Evolutionary conservation across 1,140 invertebrate species (phyloP), one percentile per base, ranked within the genome.

Genomic region (Drosophila jambulina): DNA sequence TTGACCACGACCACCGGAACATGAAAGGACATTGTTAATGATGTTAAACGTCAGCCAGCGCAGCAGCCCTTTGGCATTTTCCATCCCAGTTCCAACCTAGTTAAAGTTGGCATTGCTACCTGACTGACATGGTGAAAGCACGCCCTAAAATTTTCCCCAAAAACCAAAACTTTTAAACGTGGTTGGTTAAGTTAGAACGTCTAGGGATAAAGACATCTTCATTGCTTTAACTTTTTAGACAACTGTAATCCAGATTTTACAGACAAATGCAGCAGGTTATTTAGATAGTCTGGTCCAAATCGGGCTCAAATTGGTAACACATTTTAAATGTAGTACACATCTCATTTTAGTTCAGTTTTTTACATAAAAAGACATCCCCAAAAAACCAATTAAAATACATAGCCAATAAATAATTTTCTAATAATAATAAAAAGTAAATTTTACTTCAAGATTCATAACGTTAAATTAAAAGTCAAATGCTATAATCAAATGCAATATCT

Each of bases 1-100:
- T 78, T 78, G 65, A 59, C 75, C 58, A 78, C 40, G 51, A 57
- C 48, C 54, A 15, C 8, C 67, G 34, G 40, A 45, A 62, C 64
- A 78, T 78, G 75, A 78, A 71, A 71, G 64, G 65, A 71, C 65
- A 78, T 53, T 40, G 53, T 78, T 59, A 71, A 71, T 78, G 75
- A 78, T 78, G 75, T 71, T 63, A 40, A 70, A 63, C 75, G 34
- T 54, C 46, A 69, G 27, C 40, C 46, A 69, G 13, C 36, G 13
- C 58, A 70, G 57, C 29, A 77, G 57, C 29, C 72, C 54, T 54
- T 67, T 23, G 32, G 27, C 27, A 34, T 29, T 43, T 32, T 15
- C 23, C 43, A 6, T n/a, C 10, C 17, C 15, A 46, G 19, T 25
- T 43, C 3, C 29, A 32, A 17, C 1, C 25, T 5, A 29, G 48